Base-by-base conservation (phyloP, 1,140 invertebrate species). In the Drosophila ficusphila region DNA sequence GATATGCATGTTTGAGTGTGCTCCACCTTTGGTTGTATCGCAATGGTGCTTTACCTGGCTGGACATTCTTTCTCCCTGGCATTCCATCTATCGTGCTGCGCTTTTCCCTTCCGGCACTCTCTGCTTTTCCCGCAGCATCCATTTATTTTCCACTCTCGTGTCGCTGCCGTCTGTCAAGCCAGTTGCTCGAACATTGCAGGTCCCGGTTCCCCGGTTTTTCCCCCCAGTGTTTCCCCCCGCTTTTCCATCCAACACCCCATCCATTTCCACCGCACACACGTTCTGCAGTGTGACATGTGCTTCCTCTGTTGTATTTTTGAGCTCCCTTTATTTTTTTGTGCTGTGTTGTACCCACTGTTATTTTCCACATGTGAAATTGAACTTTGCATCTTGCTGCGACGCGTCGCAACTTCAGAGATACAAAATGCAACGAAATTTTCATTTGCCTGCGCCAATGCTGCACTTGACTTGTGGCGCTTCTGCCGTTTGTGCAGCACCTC, bases 341-440 rank as follows among this genome's bases (percentile, higher is more conserved):
- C n/a, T n/a, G n/a, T n/a, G n/a, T n/a, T n/a, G n/a, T n/a, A n/a
- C n/a, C 51, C 69, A 52, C 72, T 86, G 72, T 65, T 81, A 86
- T 86, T 81, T 86, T 85, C 81, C 68, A 86, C 81, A 85, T 85
- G 81, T 85, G 81, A 81, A 85, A 85, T 86, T 85, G 81, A 85
- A 85, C 81, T 85, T 85, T 85, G 81, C 81, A 86, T 85, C 81
- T 85, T 86, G 76, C 49, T 61, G 82, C 79, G 69, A 31, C 53
- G 78, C 61, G 76, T 86, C 64, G 48, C 82, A 81, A 31, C 76
- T 34, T 44, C 74, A 82, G 8, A 61, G 70, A 72, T 47, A 76
- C 62, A 67, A 57, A 67, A 57, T 57, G 58, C 57, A 62, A 58
- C 52, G 74, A 70, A 62, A 64, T 71, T 77, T 60, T 76, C 54